Base-by-base conservation (phyloP, 2,888 invertebrate species). In the Caenorhabditis becei region DNA sequence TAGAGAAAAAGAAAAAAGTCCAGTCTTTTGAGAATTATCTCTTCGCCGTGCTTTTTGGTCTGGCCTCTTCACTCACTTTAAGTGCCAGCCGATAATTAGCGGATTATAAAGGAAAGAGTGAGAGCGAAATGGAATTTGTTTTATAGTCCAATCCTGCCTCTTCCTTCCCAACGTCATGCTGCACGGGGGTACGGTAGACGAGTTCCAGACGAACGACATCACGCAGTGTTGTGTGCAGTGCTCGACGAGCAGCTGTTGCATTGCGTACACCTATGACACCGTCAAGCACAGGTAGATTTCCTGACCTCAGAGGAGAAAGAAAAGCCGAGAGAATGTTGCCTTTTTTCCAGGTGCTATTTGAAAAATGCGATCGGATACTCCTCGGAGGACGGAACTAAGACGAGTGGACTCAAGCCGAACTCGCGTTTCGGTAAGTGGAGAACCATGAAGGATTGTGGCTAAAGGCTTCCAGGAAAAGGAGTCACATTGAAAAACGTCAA, bases 281-380 rank as follows among this genome's bases (percentile, higher is more conserved):
- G 62, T 77, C 54, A 72, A 79, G 18, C 77, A 80, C 16, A 79
- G 88, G 81, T 84, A n/a, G 24, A 56, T 16, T 44, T 58, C 32
- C 62, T 18, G 56, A 35, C 35, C 41, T 51, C 20, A 20, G 14
- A 7, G 14, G 41, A 41, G 41, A 8, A 32, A n/a, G 2, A 47
- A n/a, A 14, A n/a, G n/a, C n/a, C n/a, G n/a, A n/a, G 56, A 47
- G 10, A 24, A 47, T 49, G 47, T 20, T 28, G 10, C 1, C n/a
- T 56, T 26, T 7, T 44, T 61, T 70, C 37, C 51, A 84, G 85
- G 35, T 89, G 89, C 69, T 90, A 80, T 65, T 75, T 89, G 72
- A 89, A 89, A 65, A 86, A 86, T 26, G 88, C 89, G 0, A 89
- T 89, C 61, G 86, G 88, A 44, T 82, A 86, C 54, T 89, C 88